Evolutionary conservation across 1,140 invertebrate species (phyloP).

Genomic region (Drosophila pseudoobscura): DNA sequence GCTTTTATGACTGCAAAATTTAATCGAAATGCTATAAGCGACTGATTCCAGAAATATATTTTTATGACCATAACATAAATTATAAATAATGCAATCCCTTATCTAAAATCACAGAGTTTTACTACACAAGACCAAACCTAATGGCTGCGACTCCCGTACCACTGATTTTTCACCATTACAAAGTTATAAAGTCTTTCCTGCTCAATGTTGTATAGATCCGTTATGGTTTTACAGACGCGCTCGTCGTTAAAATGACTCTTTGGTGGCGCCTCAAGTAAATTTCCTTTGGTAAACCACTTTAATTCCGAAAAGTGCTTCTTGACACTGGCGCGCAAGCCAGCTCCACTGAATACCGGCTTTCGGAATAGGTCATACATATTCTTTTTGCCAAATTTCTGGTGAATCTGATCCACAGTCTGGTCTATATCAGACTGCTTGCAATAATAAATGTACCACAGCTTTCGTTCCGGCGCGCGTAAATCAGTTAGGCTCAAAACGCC

Average conservation of each 20-base stretch:
- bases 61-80: too few species aligned
- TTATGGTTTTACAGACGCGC: constrained; percentile 37
- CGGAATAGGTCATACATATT: constrained; percentile 64
- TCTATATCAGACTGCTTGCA: constrained; percentile 50
- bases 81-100: too few species aligned
- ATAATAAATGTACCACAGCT: constrained; percentile 59
- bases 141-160: not conserved
- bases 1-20: too few species aligned
- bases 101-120: constrained; percentile 10
- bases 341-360: constrained; percentile 56
- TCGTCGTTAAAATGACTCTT: constrained; percentile 58
- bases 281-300: constrained; percentile 58
- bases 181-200: constrained; percentile 52
- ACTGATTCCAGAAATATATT: too few species aligned
- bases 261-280: constrained; percentile 56
- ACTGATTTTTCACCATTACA: constrained; percentile 38
- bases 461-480: constrained; percentile 40
- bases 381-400: constrained; percentile 66
- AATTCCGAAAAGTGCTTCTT: constrained; percentile 52
- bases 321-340: constrained; percentile 38
- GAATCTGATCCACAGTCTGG: constrained; percentile 48
- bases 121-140: not conserved
- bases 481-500: constrained; percentile 57
- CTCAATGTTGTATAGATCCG: constrained; percentile 48
- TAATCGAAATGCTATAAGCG: too few species aligned